phyloP scores from a whole-genome alignment of 2,888 invertebrate genomes.

The Podotricha telesiphe region DNA sequence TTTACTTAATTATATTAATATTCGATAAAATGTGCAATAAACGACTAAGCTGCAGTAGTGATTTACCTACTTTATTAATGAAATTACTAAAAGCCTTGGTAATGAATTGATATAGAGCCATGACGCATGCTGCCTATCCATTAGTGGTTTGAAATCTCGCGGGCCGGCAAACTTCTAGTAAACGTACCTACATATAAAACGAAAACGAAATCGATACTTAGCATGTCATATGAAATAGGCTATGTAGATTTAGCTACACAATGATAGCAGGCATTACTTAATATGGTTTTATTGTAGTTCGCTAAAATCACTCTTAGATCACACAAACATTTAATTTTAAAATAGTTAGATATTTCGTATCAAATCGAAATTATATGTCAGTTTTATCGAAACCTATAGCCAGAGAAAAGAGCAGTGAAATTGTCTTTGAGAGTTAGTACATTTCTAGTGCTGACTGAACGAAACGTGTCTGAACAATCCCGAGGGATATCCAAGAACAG shows the following conservation, averaged over 20 bases:
- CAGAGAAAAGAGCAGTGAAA: constrained; percentile 64
- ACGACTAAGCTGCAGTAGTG: constrained; percentile 49
- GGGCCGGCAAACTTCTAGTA: constrained; percentile 30
- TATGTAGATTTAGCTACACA: not conserved
- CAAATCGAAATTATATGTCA: constrained; percentile 62
- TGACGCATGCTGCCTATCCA: constrained; percentile 65
- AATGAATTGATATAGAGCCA: constrained; percentile 66
- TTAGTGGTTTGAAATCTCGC: constrained; percentile 59
- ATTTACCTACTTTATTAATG: constrained; percentile 72
- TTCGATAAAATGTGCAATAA: constrained; percentile 10
- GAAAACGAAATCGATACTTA: too few species aligned
- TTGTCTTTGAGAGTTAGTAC: constrained; percentile 71
- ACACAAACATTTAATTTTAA: not conserved
- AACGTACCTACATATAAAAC: constrained; percentile 2
- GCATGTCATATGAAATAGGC: too few species aligned
- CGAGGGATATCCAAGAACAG: constrained; percentile 60
- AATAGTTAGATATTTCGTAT: constrained; percentile 38
- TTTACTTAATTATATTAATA: constrained; percentile 3
- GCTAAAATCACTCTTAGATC: not conserved
- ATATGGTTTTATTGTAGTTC: not conserved
- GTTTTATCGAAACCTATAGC: constrained; percentile 61
- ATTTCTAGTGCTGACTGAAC: constrained; percentile 69
- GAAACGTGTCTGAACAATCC: constrained; percentile 68
- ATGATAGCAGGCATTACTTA: not conserved
- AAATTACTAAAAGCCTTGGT: constrained; percentile 66